phyloP scores from a whole-genome alignment of 2,888 invertebrate genomes.

The Pollenia labialis region DNA sequence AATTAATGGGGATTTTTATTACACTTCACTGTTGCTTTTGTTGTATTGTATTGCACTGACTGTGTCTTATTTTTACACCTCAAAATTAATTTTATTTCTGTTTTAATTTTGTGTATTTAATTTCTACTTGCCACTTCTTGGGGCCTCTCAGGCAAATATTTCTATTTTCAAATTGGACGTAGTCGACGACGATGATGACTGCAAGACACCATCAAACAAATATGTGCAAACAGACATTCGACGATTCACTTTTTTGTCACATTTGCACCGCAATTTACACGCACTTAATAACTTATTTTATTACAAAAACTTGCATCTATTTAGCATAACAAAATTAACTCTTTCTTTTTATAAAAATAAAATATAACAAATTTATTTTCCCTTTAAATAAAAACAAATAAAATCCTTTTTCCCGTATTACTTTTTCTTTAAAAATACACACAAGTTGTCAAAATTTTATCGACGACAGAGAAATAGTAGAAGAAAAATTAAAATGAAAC shows the following conservation, averaged over 20 bases:
- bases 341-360: constrained; percentile 38
- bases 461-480: constrained; percentile 48
- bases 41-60: constrained; percentile 32
- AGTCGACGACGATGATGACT: constrained; percentile 32
- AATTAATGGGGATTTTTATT: constrained; percentile 64
- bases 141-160: constrained; percentile 44
- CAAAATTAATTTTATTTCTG: constrained; percentile 58
- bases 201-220: constrained; percentile 35
- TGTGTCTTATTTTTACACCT: constrained; percentile 64
- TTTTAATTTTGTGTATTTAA: constrained; percentile 55
- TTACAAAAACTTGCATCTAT: constrained; percentile 3
- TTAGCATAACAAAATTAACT: constrained; percentile 5
- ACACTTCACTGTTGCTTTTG: constrained; percentile 51
- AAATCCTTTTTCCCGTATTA: constrained; percentile 56
- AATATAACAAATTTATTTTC: constrained; percentile 33
- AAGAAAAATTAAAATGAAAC: constrained; percentile 59
- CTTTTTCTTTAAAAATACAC: constrained; percentile 44
- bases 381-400: constrained; percentile 50
- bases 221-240: constrained; percentile 41
- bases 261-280: constrained; percentile 46
- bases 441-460: constrained; percentile 58
- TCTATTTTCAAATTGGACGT: constrained; percentile 62
- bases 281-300: constrained; percentile 15
- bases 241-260: constrained; percentile 37
- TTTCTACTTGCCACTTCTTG: constrained; percentile 61